Percentiles rank a stretch among this genome's conserved stretches.
Evolutionary conservation across 30 jellyfish, hydroid and myxozoan genomes (phyloP).

Genomic region (Clytia hemisphaerica): DNA sequence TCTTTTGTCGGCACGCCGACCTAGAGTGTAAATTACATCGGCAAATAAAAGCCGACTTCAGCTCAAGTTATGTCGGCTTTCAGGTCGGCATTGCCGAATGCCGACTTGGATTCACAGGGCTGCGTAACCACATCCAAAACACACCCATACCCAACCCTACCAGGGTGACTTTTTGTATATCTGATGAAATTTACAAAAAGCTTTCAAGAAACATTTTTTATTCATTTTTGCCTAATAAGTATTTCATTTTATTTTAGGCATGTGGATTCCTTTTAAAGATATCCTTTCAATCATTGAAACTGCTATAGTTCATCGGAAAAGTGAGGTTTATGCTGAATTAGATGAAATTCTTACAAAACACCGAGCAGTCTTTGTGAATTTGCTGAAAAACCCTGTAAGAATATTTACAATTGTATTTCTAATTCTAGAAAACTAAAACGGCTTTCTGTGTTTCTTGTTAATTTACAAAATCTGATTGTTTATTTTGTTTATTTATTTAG

Average conservation of each 20-base stretch:
- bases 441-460: neutral
- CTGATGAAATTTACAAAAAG: too few species aligned
- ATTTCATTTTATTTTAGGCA: slow-evolving; percentile 14
- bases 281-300: slow-evolving; percentile 44
- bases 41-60: too few species aligned
- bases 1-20: too few species aligned
- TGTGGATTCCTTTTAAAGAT: slow-evolving; percentile 81
- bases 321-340: slow-evolving; percentile 54
- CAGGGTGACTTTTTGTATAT: too few species aligned
- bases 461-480: neutral
- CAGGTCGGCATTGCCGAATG: too few species aligned
- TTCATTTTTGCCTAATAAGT: neutral
- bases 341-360: slow-evolving; percentile 42
- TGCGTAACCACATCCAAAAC: too few species aligned
- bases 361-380: slow-evolving; percentile 45
- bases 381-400: slow-evolving; percentile 76
- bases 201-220: too few species aligned
- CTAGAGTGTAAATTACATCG: too few species aligned
- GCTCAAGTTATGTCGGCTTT: too few species aligned
- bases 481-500: slow-evolving; percentile 15
- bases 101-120: too few species aligned
- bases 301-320: slow-evolving; percentile 54
- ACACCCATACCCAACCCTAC: too few species aligned
- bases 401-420: neutral
- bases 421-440: neutral